phyloP scores from a whole-genome alignment of 2,888 invertebrate species.

The Pycnomerus fuliginosus region DNA sequence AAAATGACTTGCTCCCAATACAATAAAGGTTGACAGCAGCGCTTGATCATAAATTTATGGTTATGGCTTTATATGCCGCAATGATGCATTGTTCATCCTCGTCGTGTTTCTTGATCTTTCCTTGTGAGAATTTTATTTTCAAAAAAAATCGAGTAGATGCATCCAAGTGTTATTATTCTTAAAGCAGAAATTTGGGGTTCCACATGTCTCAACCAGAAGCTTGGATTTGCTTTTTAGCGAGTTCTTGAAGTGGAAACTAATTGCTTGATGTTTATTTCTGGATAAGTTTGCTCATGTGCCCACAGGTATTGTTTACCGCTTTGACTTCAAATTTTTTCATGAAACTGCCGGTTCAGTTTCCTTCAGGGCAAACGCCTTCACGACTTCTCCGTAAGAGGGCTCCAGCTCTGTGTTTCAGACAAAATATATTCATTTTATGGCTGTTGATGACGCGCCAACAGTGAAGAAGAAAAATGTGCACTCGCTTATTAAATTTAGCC shows the following conservation, averaged over 20 bases:
- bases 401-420: not conserved
- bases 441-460: not conserved
- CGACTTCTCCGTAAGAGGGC: not conserved
- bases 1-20: slow-evolving; percentile 20
- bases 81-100: slow-evolving; percentile 23
- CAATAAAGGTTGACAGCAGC: slow-evolving; percentile 18
- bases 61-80: slow-evolving; percentile 22
- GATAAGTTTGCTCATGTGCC: slow-evolving; percentile 9
- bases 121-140: slow-evolving; percentile 3
- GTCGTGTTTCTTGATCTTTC: slow-evolving; percentile 6
- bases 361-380: slow-evolving; percentile 2
- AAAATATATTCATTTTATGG: not conserved
- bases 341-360: slow-evolving; percentile 3
- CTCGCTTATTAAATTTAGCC: slow-evolving; percentile 22
- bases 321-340: not conserved
- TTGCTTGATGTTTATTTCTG: slow-evolving; percentile 26
- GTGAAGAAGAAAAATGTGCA: slow-evolving; percentile 18
- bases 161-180: slow-evolving; percentile 7
- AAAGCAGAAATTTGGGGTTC: not conserved
- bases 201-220: slow-evolving; percentile 27
- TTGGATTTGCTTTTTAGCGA: slow-evolving; percentile 26
- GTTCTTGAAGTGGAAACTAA: slow-evolving; percentile 26
- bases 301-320: not conserved
- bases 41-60: slow-evolving; percentile 13
- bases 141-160: slow-evolving; percentile 20